Evolutionary conservation across 1,140 invertebrate genomes (phyloP).

Genomic region (Proales similis): DNA sequence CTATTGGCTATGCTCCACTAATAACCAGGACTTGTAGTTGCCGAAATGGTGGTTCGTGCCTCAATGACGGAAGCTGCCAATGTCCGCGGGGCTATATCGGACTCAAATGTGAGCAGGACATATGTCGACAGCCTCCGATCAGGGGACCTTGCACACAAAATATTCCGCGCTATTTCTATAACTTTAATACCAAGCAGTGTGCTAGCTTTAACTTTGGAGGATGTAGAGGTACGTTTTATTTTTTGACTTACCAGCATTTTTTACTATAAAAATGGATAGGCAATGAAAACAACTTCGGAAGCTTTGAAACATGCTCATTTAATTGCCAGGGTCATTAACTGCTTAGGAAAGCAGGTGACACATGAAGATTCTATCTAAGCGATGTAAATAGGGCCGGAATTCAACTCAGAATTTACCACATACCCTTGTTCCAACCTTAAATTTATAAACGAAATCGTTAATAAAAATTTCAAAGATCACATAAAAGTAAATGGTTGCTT

Average conservation of each 20-base stretch:
- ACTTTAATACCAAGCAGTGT: constrained; percentile 21
- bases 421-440: no score
- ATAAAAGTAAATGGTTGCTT: no score
- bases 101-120: constrained; percentile 19
- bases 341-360: no score
- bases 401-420: no score
- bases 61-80: constrained; percentile 20
- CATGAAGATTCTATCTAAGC: no score
- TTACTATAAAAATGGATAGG: no score
- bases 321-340: constrained; percentile 30
- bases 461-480: no score
- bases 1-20: background rate
- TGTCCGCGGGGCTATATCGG: constrained; percentile 36
- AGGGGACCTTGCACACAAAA: constrained; percentile 23
- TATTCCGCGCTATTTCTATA: constrained; percentile 18
- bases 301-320: constrained; percentile 18
- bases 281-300: constrained; percentile 34
- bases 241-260: no score
- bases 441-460: no score
- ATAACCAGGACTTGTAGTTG: background rate
- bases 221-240: no score
- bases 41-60: constrained; percentile 14
- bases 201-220: constrained; percentile 1
- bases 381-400: no score
- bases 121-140: constrained; percentile 13